A percentile compares a stretch with the other conserved stretches of the same genome.
These are phyloP conservation scores for Athalia circularis DNA, from an alignment of 2,888 invertebrate genomes.

Conservation along the genomic window DNA sequence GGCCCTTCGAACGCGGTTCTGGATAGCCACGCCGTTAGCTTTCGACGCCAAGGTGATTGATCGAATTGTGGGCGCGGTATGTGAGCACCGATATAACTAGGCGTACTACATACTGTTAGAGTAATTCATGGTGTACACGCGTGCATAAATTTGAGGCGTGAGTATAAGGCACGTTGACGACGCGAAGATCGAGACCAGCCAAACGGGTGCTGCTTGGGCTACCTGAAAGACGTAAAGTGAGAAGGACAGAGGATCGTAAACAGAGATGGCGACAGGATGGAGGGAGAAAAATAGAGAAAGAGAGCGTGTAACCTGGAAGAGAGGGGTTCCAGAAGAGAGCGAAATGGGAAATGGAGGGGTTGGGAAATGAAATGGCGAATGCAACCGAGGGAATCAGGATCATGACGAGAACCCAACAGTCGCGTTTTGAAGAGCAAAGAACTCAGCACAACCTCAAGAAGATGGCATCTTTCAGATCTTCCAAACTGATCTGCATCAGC, in stretches of 20 bases:
- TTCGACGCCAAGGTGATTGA: constrained; percentile 28
- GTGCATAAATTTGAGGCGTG: constrained; percentile 1
- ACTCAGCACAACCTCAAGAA: constrained; percentile 26
- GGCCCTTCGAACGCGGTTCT: constrained; percentile 29
- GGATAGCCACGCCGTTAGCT: background rate
- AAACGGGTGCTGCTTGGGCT: background rate
- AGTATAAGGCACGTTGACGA: background rate
- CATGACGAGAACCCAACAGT: constrained; percentile 59
- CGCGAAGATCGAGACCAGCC: background rate
- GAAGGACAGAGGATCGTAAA: background rate
- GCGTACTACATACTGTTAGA: background rate
- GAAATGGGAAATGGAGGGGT: constrained; percentile 66
- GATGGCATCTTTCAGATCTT: constrained; percentile 33
- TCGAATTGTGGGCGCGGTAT: constrained; percentile 28
- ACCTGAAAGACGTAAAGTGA: background rate
- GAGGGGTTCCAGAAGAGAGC: constrained; percentile 66
- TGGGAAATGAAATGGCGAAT: constrained; percentile 64
- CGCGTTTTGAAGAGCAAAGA: constrained; percentile 47
- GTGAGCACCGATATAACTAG: background rate
- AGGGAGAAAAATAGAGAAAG: constrained; percentile 10
- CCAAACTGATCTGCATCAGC: constrained; percentile 4
- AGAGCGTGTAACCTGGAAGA: constrained; percentile 48
- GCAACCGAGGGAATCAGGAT: constrained; percentile 66
- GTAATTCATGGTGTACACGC: background rate
- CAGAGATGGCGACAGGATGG: background rate